Conservation (phyloP, 2,797 vertebrate species). For the Myiotriccus ornatus region DNA sequence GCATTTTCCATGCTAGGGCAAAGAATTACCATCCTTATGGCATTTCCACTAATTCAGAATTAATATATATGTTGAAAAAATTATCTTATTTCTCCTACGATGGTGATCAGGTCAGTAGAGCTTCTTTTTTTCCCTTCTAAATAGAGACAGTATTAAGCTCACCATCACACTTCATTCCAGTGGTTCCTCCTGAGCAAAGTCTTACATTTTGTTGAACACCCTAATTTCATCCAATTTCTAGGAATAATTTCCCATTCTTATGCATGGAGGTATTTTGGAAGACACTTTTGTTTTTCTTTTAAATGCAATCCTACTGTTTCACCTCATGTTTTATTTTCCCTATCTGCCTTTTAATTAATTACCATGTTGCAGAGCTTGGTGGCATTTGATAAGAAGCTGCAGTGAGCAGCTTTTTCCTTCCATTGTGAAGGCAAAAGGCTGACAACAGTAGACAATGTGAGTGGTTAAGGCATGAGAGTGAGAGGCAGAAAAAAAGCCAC, state of each 20-base stretch:
- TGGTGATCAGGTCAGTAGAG: background rate
- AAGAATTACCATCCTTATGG: background rate
- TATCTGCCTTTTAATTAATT: background rate
- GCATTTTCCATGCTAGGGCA: background rate
- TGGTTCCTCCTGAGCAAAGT: background rate
- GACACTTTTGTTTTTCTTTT: constrained; percentile 5
- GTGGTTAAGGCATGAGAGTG: background rate
- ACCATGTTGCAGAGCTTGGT: background rate
- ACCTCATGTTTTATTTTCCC: constrained; percentile 2
- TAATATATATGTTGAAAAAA: constrained; percentile 7
- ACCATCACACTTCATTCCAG: background rate
- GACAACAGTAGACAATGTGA: background rate
- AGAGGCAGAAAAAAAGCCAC: background rate
- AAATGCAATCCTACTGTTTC: constrained; percentile 12
- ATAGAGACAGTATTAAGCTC: background rate
- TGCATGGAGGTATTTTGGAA: background rate
- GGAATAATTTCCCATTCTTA: background rate
- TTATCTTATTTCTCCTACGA: background rate
- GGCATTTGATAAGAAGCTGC: background rate
- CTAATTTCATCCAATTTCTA: background rate
- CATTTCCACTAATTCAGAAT: background rate
- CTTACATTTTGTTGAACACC: background rate
- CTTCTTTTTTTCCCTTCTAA: background rate
- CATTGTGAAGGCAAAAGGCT: background rate
- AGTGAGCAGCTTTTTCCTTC: background rate